Conservation (phyloP, 92 coral and sea anemone species). For the Montipora capitata region DNA sequence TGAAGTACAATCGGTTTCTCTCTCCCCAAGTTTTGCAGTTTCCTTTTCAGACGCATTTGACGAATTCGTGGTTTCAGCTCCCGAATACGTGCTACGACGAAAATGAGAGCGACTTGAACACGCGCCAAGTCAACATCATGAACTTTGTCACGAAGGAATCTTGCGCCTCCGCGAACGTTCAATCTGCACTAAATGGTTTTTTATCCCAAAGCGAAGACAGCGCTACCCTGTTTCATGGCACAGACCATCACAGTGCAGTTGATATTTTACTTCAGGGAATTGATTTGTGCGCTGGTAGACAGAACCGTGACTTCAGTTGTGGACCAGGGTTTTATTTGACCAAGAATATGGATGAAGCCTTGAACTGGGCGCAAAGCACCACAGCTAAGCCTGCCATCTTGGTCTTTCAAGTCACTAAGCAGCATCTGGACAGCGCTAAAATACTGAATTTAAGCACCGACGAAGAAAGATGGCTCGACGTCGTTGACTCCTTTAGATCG, state of each 20-base stretch:
- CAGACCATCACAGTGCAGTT: slow-evolving; percentile 70
- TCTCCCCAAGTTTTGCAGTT: slow-evolving; percentile 26
- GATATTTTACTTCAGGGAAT: slow-evolving; percentile 69
- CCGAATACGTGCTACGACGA: background rate
- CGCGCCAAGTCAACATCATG: slow-evolving; percentile 28
- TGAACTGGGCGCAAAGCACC: slow-evolving; percentile 58
- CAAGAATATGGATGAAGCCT: slow-evolving; percentile 30
- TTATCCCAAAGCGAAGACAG: slow-evolving; percentile 7
- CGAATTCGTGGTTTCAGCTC: slow-evolving; percentile 50
- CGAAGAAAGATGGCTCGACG: slow-evolving; percentile 28
- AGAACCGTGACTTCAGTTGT: slow-evolving; percentile 77
- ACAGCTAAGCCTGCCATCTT: slow-evolving; percentile 66
- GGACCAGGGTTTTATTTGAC: slow-evolving; percentile 68
- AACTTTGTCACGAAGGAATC: slow-evolving; percentile 41
- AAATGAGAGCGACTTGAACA: background rate
- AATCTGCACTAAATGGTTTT: background rate
- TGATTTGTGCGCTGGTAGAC: slow-evolving; percentile 43
- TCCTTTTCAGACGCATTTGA: slow-evolving; percentile 14
- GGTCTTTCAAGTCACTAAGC: slow-evolving; percentile 42
- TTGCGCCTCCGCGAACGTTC: background rate
- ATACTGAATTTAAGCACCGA: slow-evolving; percentile 18
- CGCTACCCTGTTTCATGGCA: slow-evolving; percentile 70
- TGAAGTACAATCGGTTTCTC: slow-evolving; percentile 69
- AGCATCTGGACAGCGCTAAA: background rate
- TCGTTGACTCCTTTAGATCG: slow-evolving; percentile 57